Evolutionary conservation across 2,113 vertebrate species (phyloP).

Genomic region (Thamnophis sirtalis): DNA sequence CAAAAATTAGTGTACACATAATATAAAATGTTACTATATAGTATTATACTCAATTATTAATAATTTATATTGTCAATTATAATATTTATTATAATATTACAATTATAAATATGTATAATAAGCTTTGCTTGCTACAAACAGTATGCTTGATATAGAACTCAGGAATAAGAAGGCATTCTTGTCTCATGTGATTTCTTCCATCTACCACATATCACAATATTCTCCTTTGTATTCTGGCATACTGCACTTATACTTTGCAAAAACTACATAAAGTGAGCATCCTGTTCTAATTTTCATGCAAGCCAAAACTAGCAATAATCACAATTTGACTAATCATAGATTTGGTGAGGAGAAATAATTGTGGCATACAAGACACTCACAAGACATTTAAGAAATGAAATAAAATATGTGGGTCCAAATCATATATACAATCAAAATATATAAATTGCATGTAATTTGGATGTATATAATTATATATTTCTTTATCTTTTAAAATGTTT

Average conservation of each 20-base stretch:
- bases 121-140: not conserved
- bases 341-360: not conserved
- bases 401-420: not conserved
- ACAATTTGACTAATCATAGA: not conserved
- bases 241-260: not conserved
- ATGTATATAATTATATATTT: not conserved
- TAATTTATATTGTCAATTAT: not conserved
- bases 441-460: not conserved
- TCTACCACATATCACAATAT: not conserved
- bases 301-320: not conserved
- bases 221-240: not conserved
- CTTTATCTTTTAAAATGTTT: too few species aligned
- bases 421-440: not conserved
- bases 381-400: not conserved
- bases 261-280: not conserved
- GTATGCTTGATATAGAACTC: not conserved
- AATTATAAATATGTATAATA: not conserved
- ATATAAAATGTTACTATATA: not conserved
- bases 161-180: not conserved
- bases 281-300: not conserved
- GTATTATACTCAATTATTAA: not conserved
- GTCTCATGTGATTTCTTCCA: not conserved
- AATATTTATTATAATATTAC: not conserved
- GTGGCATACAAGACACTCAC: not conserved
- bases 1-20: not conserved